A percentile compares a stretch with the other conserved stretches of the same genome.
phyloP scores from a whole-genome alignment of 2,113 vertebrate genomes.

The Acrocephalus kingi region DNA sequence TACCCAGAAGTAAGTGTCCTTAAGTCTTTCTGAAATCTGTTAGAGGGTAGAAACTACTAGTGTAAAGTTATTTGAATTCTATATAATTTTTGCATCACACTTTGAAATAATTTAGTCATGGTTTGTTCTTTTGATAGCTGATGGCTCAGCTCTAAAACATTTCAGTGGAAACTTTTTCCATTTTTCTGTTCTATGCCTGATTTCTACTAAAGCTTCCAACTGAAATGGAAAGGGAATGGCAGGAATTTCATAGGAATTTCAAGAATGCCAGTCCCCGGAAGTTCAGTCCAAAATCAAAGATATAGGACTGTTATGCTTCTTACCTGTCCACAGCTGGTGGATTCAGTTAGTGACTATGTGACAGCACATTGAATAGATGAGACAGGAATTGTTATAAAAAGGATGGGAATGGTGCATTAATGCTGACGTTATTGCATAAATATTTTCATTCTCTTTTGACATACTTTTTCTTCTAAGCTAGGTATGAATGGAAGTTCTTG shows the following conservation, averaged over 20 bases:
- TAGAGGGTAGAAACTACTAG: neutral
- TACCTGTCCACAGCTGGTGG: neutral
- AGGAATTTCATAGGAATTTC: neutral
- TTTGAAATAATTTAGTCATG: neutral
- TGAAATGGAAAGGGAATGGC: neutral
- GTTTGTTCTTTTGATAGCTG: neutral
- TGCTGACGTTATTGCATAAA: neutral
- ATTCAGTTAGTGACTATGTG: neutral
- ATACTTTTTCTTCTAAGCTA: neutral
- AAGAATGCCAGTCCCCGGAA: neutral
- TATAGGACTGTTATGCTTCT: neutral
- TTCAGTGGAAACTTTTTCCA: neutral
- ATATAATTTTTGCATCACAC: neutral
- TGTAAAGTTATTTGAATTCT: neutral
- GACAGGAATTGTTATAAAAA: neutral
- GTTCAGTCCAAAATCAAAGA: neutral
- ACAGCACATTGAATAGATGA: neutral
- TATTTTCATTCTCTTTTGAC: neutral
- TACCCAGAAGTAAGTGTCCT: neutral
- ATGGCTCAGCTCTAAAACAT: neutral
- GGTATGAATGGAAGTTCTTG: neutral
- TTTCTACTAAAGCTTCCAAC: neutral
- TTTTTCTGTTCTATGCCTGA: neutral
- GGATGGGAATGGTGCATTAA: neutral
- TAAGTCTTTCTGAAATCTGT: neutral